Evolutionary conservation across 2,888 invertebrate genomes (phyloP).

Genomic region (Mechanitis messenoides): DNA sequence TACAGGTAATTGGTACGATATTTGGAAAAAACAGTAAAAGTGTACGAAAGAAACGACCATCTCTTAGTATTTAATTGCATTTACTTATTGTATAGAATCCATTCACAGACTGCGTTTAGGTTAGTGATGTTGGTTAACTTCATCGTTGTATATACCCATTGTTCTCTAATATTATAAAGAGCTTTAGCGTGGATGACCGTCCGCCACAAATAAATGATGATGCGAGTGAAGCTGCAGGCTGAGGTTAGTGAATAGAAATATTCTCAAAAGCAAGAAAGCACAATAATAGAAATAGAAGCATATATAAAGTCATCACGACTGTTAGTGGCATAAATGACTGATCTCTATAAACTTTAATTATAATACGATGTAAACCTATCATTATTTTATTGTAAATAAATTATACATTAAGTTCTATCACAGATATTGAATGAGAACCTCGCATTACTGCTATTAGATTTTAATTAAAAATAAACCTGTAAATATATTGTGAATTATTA

Average conservation of each 20-base stretch:
- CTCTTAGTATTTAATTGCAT: slow-evolving; percentile 81
- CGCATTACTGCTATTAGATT: slow-evolving; percentile 48
- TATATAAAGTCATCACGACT: no score
- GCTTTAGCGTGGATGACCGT: no score
- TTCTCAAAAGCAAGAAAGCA: no score
- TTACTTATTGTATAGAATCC: slow-evolving; percentile 32
- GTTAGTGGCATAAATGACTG: background rate
- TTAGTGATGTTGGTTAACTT: slow-evolving; percentile 19
- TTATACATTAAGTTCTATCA: slow-evolving; percentile 31
- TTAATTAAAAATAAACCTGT: slow-evolving; percentile 36
- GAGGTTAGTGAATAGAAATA: no score
- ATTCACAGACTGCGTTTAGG: slow-evolving; percentile 60
- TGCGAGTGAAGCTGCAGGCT: no score
- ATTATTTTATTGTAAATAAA: slow-evolving; percentile 26
- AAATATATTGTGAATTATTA: slow-evolving; percentile 41
- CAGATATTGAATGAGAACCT: slow-evolving; percentile 39
- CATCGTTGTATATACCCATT: no score
- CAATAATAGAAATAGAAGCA: no score
- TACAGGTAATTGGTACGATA: slow-evolving; percentile 82
- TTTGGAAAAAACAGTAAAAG: slow-evolving; percentile 87
- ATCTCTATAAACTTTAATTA: background rate
- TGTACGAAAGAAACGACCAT: slow-evolving; percentile 86
- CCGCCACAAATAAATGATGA: no score
- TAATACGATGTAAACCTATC: background rate
- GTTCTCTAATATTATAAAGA: no score